Evolutionary conservation across 2,113 vertebrate genomes (phyloP).

Genomic region (Spermophilus dauricus): DNA sequence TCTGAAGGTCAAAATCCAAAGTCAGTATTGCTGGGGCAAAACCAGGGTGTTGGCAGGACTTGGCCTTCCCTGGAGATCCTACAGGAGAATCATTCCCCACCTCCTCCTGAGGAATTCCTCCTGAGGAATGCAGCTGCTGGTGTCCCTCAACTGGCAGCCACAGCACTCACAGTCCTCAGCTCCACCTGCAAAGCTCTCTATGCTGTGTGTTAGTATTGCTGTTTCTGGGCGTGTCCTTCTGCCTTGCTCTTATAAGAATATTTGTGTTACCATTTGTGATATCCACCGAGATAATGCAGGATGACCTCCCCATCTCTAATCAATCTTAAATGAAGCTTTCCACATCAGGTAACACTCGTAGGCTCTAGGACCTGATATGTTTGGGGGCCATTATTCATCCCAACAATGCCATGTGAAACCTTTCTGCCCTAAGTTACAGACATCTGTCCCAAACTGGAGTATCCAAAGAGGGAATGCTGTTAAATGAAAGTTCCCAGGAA

Average conservation of each 20-base stretch:
- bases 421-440: background rate
- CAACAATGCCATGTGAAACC: background rate
- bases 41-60: background rate
- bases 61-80: background rate
- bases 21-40: background rate
- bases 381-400: background rate
- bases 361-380: too few species aligned
- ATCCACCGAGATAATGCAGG: background rate
- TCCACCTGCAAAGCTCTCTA: background rate
- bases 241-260: background rate
- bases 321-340: background rate
- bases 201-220: background rate
- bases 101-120: too few species aligned
- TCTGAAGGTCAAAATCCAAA: background rate
- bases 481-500: background rate
- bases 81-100: fast-evolving
- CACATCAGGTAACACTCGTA: background rate
- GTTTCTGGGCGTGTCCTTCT: background rate
- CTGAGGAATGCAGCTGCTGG: too few species aligned
- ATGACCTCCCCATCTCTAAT: background rate
- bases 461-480: background rate
- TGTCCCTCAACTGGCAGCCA: fast-evolving
- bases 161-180: background rate
- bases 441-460: background rate
- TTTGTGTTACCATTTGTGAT: background rate